These are phyloP conservation scores for Drosophila putrida DNA, from an alignment of 2,888 invertebrate genomes.

Conservation along the genomic window DNA sequence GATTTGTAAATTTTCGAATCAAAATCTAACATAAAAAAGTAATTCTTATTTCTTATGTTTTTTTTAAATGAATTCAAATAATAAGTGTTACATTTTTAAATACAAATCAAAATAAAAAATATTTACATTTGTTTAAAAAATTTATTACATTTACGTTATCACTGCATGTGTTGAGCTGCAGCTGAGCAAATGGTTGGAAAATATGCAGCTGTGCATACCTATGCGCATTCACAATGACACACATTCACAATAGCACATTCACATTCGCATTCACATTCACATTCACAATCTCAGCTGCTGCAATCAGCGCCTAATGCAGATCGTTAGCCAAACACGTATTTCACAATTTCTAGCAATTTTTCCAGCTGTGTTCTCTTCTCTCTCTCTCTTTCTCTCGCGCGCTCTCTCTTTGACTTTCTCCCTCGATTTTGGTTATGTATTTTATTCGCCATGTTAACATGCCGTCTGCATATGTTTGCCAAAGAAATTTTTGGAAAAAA, in stretches of 20 bases:
- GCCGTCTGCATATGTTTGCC: slow-evolving; percentile 76
- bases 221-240: slow-evolving; percentile 19
- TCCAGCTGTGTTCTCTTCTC: slow-evolving; percentile 16
- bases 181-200: slow-evolving; percentile 1
- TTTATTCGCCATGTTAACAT: slow-evolving; percentile 79
- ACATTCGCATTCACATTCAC: neutral
- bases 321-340: slow-evolving; percentile 77
- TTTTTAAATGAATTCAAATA: too few relatives aligned
- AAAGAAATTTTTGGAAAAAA: slow-evolving; percentile 36
- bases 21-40: too few relatives aligned
- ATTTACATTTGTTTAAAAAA: too few relatives aligned
- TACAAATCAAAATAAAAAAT: too few relatives aligned
- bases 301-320: slow-evolving; percentile 79
- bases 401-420: slow-evolving; percentile 2
- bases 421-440: slow-evolving; percentile 43
- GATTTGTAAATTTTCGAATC: too few relatives aligned
- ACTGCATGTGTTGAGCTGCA: neutral
- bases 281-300: slow-evolving; percentile 20
- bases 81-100: too few relatives aligned
- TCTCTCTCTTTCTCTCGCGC: slow-evolving; percentile 11
- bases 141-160: neutral
- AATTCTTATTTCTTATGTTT: too few relatives aligned
- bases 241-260: slow-evolving; percentile 3
- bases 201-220: slow-evolving; percentile 10
- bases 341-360: slow-evolving; percentile 43